Base-by-base conservation (phyloP, 2,113 vertebrate species). In the Atrichornis clamosus region DNA sequence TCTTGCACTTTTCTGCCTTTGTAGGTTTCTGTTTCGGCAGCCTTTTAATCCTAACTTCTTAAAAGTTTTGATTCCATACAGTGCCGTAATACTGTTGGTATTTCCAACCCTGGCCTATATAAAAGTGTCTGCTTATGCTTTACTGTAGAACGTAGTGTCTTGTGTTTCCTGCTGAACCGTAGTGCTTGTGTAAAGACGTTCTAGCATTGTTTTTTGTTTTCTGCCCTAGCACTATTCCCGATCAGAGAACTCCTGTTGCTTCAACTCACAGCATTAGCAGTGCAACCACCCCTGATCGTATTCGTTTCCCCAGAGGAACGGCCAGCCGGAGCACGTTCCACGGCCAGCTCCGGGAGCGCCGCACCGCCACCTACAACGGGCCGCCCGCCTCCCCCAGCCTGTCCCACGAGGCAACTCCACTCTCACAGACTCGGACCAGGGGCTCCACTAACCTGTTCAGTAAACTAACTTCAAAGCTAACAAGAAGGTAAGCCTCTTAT, bases 321-420 rank as follows among this genome's bases (percentile, higher is more conserved):
- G 98, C 99, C 92, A 99, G 98, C 88, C 99, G 99, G 77, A 99
- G 99, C 98, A 99, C 99, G 92, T 99, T 99, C 98, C 99, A 99
- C 3, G 99, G 99, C 39, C 99, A 99, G 97, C 98, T 99, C 91
- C 97, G 99, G 21, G 99, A 99, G 93, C 98, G 99, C 22, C 99
- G 99, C 84, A 99, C 99, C 1, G 99, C 99, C 68, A 99, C 99
- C 2, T 99, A 99, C 96, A 99, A 99, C 2, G 99, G 99, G 30
- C 99, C 99, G 0, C 99, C 99, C 5, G 99, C 99, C 83, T 99
- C 99, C 1, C 99, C 99, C 93, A 99, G 99, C 33, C 98, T 99
- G 62, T 99, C 99, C 77, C 99, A 99, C 12, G 99, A 99, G 67
- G 99, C 99, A 62, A 98, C 99, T 2, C 99, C 99, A 0, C 97